phyloP scores from a whole-genome alignment of 1,140 invertebrate genomes.

The Tetraneura akinire region DNA sequence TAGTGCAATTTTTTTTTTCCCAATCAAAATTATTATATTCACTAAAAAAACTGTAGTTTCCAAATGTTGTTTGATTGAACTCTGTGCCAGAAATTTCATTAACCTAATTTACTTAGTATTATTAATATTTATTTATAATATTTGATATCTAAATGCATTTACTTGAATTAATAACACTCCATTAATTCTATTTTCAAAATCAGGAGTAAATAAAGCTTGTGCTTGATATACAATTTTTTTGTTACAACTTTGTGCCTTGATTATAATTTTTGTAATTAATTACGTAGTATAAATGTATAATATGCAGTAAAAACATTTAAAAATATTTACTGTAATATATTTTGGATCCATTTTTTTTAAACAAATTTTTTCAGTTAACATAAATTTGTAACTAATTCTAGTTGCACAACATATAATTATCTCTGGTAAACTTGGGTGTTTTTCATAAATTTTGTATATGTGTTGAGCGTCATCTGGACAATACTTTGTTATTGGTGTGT shows the following conservation, averaged over 20 bases:
- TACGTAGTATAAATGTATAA: not conserved
- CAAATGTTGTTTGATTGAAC: not conserved
- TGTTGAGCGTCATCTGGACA: not conserved
- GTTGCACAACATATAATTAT: constrained; percentile 22
- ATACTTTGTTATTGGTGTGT: constrained; percentile 34
- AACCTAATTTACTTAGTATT: not conserved
- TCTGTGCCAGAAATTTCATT: not conserved
- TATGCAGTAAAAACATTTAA: not conserved
- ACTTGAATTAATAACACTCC: constrained; percentile 28
- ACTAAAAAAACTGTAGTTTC: not conserved
- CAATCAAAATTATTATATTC: not conserved
- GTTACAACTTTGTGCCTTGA: constrained; percentile 12
- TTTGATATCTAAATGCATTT: not conserved
- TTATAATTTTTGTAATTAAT: not conserved
- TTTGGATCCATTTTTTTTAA: constrained; percentile 3
- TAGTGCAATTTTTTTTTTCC: not conserved
- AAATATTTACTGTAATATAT: constrained; percentile 10
- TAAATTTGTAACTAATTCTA: not conserved
- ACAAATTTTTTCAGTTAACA: constrained; percentile 23
- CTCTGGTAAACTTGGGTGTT: not conserved
- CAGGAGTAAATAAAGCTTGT: not conserved
- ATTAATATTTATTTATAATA: not conserved
- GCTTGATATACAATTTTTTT: not conserved
- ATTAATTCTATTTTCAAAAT: not conserved
- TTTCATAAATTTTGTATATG: constrained; percentile 25